Evolutionary conservation across 2,797 vertebrate genomes (phyloP).

Genomic region (Rachycentron canadum): DNA sequence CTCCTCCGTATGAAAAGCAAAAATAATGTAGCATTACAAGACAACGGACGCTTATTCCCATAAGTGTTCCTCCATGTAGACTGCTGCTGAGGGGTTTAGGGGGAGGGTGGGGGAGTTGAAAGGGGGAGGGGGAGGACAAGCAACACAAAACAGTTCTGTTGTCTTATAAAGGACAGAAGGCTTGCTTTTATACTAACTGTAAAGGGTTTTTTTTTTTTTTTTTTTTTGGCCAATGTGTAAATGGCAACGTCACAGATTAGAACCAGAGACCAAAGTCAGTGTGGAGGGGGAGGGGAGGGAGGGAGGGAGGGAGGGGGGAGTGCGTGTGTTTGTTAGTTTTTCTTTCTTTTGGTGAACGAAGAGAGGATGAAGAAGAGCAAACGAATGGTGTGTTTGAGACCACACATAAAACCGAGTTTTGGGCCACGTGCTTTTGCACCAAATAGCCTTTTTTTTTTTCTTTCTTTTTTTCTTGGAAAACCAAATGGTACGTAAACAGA

Average conservation of each 20-base stretch:
- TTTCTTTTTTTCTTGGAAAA: conserved; percentile 63
- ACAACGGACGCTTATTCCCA: conserved; percentile 63
- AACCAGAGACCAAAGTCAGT: conserved; percentile 92
- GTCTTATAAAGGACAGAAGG: conserved; percentile 53
- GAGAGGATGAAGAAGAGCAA: conserved; percentile 61
- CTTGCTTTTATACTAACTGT: conserved; percentile 61
- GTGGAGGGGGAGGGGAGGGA: conserved; percentile 6
- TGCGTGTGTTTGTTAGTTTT: conserved; percentile 37
- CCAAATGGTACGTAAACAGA: conserved; percentile 83
- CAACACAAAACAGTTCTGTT: conserved; percentile 38
- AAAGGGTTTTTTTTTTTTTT: conserved; percentile 21
- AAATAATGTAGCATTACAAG: conserved; percentile 84
- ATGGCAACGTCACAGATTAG: conserved; percentile 70
- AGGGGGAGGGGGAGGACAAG: conserved; percentile 34
- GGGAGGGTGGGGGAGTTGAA: not conserved
- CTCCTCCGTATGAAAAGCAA: conserved; percentile 69
- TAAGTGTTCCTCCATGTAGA: conserved; percentile 76
- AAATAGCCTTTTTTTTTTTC: conserved; percentile 65
- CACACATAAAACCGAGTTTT: conserved; percentile 83
- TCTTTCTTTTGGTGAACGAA: conserved; percentile 65
- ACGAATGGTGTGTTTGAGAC: conserved; percentile 83
- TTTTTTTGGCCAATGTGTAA: conserved; percentile 54
- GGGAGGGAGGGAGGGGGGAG: too few species aligned
- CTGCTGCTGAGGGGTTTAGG: conserved; percentile 78
- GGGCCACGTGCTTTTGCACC: conserved; percentile 64